phyloP scores from a whole-genome alignment of 2,797 vertebrate species.

The Clarias fuscus region DNA sequence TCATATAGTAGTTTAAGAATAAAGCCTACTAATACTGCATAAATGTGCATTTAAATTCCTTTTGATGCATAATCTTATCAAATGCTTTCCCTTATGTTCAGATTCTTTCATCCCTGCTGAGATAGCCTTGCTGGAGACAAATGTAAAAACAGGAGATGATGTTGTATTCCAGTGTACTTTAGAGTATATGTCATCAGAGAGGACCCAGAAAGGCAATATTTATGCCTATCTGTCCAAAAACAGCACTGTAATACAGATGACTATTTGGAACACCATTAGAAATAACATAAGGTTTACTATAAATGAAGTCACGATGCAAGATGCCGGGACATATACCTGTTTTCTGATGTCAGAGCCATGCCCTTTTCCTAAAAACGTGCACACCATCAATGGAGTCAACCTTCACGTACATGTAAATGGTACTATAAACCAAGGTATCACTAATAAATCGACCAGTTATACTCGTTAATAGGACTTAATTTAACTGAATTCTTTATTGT shows the following conservation, averaged over 20 bases:
- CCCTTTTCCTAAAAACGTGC: background rate
- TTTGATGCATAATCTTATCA: background rate
- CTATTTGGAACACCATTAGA: slow-evolving; percentile 21
- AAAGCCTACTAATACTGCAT: background rate
- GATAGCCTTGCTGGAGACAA: background rate
- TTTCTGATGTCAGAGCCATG: background rate
- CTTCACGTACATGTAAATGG: slow-evolving; percentile 20
- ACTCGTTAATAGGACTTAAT: background rate
- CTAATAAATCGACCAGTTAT: background rate
- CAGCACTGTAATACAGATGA: slow-evolving; percentile 17
- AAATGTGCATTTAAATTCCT: background rate
- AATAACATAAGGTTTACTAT: slow-evolving; percentile 19
- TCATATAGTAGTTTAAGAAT: background rate
- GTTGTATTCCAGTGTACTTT: slow-evolving; percentile 21
- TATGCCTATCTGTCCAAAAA: slow-evolving; percentile 26
- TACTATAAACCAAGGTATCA: background rate
- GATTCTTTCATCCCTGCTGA: slow-evolving; percentile 19
- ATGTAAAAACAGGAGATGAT: background rate
- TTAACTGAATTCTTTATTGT: background rate
- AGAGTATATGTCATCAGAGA: background rate
- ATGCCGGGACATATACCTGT: slow-evolving; percentile 25
- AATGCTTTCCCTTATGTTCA: background rate
- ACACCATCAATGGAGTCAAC: background rate
- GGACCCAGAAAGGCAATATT: background rate
- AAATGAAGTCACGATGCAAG: slow-evolving; percentile 14